phyloP scores from a whole-genome alignment of 2,888 invertebrate species.

The Lepidonotus clava region DNA sequence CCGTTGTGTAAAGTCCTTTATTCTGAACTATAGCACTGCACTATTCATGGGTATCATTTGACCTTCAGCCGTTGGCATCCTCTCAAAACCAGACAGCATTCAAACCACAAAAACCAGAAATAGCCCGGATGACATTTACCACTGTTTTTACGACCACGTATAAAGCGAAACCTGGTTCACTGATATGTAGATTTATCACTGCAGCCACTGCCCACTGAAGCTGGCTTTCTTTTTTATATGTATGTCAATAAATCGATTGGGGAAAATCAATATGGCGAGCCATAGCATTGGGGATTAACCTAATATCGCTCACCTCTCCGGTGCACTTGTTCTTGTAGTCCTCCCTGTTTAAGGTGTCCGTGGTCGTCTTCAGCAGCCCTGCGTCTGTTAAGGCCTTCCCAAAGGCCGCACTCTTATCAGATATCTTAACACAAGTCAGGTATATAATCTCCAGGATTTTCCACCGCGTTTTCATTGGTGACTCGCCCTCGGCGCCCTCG shows the following conservation, averaged over 20 bases:
- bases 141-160: too few relatives aligned
- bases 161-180: too few relatives aligned
- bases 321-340: conserved; percentile 54
- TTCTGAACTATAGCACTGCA: too few relatives aligned
- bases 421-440: conserved; percentile 48
- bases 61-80: too few relatives aligned
- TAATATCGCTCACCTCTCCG: conserved; percentile 39
- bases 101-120: too few relatives aligned
- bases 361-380: conserved; percentile 40
- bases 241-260: not conserved
- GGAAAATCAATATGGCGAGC: not conserved
- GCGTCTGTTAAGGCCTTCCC: conserved; percentile 48
- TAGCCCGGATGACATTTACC: too few relatives aligned
- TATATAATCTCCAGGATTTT: conserved; percentile 52
- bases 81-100: too few relatives aligned
- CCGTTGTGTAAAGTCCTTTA: too few relatives aligned
- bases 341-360: conserved; percentile 37
- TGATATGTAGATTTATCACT: too few relatives aligned
- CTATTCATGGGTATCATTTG: too few relatives aligned
- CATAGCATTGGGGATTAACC: not conserved
- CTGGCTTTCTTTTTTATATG: not conserved
- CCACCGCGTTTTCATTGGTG: conserved; percentile 10
- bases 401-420: conserved; percentile 54
- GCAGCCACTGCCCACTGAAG: too few relatives aligned
- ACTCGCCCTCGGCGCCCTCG: not conserved